These are phyloP conservation scores for Ectemnius cavifrons DNA, from an alignment of 2,888 invertebrate genomes.

Conservation along the genomic window DNA sequence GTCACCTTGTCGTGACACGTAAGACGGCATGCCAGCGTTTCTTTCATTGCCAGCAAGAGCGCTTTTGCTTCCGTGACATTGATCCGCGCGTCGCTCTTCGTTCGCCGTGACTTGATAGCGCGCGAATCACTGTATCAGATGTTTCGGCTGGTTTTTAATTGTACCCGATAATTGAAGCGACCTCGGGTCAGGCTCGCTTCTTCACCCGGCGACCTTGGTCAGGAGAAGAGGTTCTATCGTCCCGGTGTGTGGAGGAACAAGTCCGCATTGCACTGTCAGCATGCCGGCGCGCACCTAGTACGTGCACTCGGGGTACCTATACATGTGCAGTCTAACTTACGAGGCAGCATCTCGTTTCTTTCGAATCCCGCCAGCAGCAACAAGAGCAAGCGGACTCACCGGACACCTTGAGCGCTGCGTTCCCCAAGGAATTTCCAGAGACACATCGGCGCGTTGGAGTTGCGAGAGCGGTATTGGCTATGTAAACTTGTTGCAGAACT, in stretches of 20 bases:
- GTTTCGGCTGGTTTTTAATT: constrained; percentile 60
- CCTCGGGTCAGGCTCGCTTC: constrained; percentile 51
- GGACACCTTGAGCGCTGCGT: not conserved
- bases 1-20: constrained; percentile 5
- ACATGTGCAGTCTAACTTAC: constrained; percentile 41
- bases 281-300: constrained; percentile 28
- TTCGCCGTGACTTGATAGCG: too few species aligned
- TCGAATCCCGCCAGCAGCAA: constrained; percentile 37
- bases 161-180: constrained; percentile 59
- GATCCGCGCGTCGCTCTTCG: not conserved
- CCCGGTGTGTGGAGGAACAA: constrained; percentile 30
- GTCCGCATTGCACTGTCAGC: constrained; percentile 30
- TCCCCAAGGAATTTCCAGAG: not conserved
- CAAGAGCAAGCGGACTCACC: constrained; percentile 43
- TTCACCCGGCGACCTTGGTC: constrained; percentile 68
- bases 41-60: not conserved
- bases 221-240: constrained; percentile 48
- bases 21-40: constrained; percentile 6
- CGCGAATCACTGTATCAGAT: constrained; percentile 36
- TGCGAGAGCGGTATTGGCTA: not conserved
- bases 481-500: too few species aligned
- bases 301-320: constrained; percentile 37
- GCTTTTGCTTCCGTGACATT: constrained; percentile 6
- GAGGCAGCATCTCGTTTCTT: constrained; percentile 49
- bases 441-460: not conserved